A percentile compares a stretch with the other conserved stretches of the same genome.
These are phyloP conservation scores for Alaudala cheleensis DNA, from an alignment of 2,113 vertebrate genomes.

Conservation along the genomic window DNA sequence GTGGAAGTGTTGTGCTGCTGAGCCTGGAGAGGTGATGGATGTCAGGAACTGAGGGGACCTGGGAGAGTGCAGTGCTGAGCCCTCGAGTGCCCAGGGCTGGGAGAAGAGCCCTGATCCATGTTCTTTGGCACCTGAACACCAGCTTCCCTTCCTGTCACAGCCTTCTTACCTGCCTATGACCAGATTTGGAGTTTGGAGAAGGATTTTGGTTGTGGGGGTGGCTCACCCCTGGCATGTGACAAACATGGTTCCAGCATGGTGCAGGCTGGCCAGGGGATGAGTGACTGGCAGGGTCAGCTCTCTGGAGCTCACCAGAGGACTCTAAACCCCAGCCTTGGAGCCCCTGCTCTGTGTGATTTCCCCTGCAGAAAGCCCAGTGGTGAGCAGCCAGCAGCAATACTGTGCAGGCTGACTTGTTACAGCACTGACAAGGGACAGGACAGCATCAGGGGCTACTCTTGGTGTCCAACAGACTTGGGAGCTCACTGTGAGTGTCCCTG, in stretches of 20 bases:
- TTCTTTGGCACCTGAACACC: not conserved
- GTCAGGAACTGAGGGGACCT: accelerated
- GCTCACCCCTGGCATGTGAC: not conserved
- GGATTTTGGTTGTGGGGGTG: not conserved
- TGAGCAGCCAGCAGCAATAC: not conserved
- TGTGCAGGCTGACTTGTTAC: not conserved
- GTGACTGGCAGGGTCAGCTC: not conserved
- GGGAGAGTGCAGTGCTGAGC: accelerated
- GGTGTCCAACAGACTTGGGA: not conserved
- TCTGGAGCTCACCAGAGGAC: not conserved
- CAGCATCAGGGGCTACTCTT: not conserved
- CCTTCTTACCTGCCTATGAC: accelerated
- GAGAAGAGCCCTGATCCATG: accelerated
- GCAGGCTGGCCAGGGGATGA: not conserved
- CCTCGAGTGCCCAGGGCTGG: accelerated
- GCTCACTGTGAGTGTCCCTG: accelerated
- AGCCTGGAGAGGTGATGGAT: accelerated
- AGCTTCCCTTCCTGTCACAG: not conserved
- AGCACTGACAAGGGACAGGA: not conserved
- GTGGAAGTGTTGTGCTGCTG: accelerated
- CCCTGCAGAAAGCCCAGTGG: not conserved
- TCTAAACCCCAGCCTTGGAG: not conserved
- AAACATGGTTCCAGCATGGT: accelerated
- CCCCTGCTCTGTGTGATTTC: not conserved
- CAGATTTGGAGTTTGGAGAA: not conserved